Evolutionary conservation across 2,113 vertebrate species (phyloP), one percentile per base, ranked within the genome.

Genomic region (Eurypyga helias): DNA sequence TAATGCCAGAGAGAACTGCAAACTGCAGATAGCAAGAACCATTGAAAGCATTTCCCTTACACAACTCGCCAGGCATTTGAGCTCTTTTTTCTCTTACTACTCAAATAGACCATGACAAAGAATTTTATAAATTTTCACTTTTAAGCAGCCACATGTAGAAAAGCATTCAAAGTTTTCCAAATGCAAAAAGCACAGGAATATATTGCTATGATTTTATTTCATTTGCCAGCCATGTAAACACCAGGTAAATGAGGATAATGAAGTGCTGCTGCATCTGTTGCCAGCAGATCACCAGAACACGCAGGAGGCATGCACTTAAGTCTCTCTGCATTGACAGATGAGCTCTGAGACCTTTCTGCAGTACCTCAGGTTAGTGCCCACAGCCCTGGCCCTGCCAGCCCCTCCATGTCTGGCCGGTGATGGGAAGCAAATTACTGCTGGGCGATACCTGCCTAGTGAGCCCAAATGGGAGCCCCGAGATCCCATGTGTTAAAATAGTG

Each of bases 191-290:
- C 72, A 38, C 16, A 71, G 24, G 18, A 33, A 2, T 48, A 15
- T 36, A 6, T 72, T 60, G 14, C 46, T 89, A 54, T 2, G 24
- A 70, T 83, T 73, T 82, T 49, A 36, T 89, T 87, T 66, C 41
- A 17, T 36, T 61, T 66, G 19, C 10, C 33, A 69, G 38, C 6
- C 18, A 20, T 66, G 60, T 48, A 60, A 76, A 20, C 45, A 52
- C 18, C 31, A 71, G 71, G 36, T 48, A 75, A 41, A 45, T 48
- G 36, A 91, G 36, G 19, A 15, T 54, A 36, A 58, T 11, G 25
- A 1, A 0, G 25, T 28, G 16, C 26, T 33, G 36, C 60, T 78
- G 17, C 13, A 48, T 65, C 46, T 0, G 0, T 66, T 77, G 51
- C 55, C n/a, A 28, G 26, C 8, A 57, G 45, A 60, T 64, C 57